Evolutionary conservation across 2,888 invertebrate species (phyloP).

Genomic region (Malthinus seriepunctatus): DNA sequence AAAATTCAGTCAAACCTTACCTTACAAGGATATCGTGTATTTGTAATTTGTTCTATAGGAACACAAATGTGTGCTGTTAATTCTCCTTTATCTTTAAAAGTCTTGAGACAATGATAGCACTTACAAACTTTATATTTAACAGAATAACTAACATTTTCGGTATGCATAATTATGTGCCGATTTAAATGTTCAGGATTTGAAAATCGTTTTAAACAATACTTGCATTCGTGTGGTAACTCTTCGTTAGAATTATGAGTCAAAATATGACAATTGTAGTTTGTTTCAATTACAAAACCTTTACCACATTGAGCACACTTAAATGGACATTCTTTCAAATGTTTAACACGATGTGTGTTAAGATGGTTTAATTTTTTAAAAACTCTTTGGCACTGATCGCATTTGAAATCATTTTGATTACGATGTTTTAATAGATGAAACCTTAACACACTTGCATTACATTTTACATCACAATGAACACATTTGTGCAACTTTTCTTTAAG

Average conservation of each 20-base stretch:
- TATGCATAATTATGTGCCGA: slow-evolving; percentile 43
- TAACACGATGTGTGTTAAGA: slow-evolving; percentile 43
- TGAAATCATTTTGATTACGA: slow-evolving; percentile 39
- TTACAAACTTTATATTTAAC: slow-evolving; percentile 42
- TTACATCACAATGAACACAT: slow-evolving; percentile 40
- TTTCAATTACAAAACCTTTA: slow-evolving; percentile 45
- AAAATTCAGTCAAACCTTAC: slow-evolving; percentile 11
- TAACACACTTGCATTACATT: slow-evolving; percentile 36
- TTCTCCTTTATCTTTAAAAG: slow-evolving; percentile 39
- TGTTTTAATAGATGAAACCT: slow-evolving; percentile 40
- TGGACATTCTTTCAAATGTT: slow-evolving; percentile 45
- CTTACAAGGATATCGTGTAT: slow-evolving; percentile 38
- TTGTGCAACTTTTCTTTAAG: slow-evolving; percentile 37
- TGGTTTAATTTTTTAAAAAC: slow-evolving; percentile 44
- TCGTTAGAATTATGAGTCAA: slow-evolving; percentile 39
- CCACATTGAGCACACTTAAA: slow-evolving; percentile 44
- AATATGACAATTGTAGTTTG: slow-evolving; percentile 44
- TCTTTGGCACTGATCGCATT: slow-evolving; percentile 43
- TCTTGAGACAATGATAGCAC: slow-evolving; percentile 40
- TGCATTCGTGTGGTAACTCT: slow-evolving; percentile 43
- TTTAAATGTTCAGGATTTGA: slow-evolving; percentile 46
- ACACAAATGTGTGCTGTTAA: slow-evolving; percentile 38
- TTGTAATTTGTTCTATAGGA: slow-evolving; percentile 33
- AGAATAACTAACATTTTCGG: slow-evolving; percentile 44
- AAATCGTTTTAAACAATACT: slow-evolving; percentile 42